Evolutionary conservation across 2,797 vertebrate genomes (phyloP), one percentile per base, ranked within the genome.

Genomic region (Danio albolineatus): DNA sequence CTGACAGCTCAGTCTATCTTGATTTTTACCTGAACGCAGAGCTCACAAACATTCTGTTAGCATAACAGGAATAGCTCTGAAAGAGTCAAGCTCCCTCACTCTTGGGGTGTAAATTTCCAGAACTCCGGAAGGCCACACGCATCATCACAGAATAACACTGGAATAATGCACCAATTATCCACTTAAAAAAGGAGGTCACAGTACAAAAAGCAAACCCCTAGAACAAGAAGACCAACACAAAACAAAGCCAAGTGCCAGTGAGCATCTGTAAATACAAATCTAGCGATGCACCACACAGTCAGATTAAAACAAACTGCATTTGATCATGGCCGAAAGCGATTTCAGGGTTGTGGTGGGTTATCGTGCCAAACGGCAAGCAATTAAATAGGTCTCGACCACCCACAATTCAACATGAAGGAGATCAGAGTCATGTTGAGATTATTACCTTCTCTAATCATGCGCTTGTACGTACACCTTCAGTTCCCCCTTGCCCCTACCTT

Each of bases 251-350:
- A 53, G 44, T 72, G 69, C 77, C 74, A 80, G 57, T 54, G 69
- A 78, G 17, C 64, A 71, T 74, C n/a, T 81, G 64, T 73, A 78
- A 78, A 80, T 65, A 83, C 77, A 80, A 76, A 59, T 73, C 46
- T 44, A 60, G 56, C 16, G 41, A 60, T 65, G 38, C 59, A 41
- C 73, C 59, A 10, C 60, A 44, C 53, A 53, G 12, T 70, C 62
- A 61, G 62, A 70, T 70, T 78, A 69, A 71, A 70, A 73, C 17
- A 12, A n/a, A 38, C 78, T 60, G 43, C 51, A 28, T 73, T 76
- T 71, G n/a, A 73, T 41, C 53, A 56, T 6, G 54, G 9, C 5
- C 65, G n/a, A 44, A 49, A 54, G 38, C n/a, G 16, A 44, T 54
- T 56, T 28, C 65, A 79, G 79, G 28, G n/a, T 49, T 69, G 71